Conservation (phyloP, 2,888 invertebrate genomes). For the Prosopocoilus inquinatus region DNA sequence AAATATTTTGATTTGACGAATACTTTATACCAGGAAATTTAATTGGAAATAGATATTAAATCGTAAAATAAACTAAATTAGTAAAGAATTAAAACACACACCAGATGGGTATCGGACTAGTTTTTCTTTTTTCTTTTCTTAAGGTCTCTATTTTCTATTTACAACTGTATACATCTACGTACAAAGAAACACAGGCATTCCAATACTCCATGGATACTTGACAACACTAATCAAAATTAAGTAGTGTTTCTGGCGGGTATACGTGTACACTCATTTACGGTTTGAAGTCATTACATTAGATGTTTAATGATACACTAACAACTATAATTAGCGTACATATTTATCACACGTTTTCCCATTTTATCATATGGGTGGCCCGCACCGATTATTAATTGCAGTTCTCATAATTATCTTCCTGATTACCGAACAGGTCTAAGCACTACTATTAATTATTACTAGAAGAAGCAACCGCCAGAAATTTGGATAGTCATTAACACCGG, state of each 20-base stretch:
- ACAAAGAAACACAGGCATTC: background rate
- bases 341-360: constrained; percentile 10
- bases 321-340: constrained; percentile 10
- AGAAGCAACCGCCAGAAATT: background rate
- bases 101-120: too few species aligned
- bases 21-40: too few species aligned
- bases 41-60: too few species aligned
- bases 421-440: background rate
- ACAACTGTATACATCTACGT: background rate
- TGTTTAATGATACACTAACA: constrained; percentile 3
- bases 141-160: background rate
- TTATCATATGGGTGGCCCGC: constrained; percentile 23
- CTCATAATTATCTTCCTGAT: constrained; percentile 23
- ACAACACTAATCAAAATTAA: background rate
- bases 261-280: background rate
- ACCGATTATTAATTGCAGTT: constrained; percentile 25
- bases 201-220: background rate
- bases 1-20: too few species aligned
- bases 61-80: too few species aligned
- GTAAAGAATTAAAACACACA: too few species aligned
- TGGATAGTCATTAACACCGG: background rate
- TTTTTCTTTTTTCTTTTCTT: background rate
- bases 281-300: background rate
- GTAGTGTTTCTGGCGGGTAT: too few species aligned
- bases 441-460: constrained; percentile 1